These are phyloP conservation scores for Eurytemora carolleeae DNA, from an alignment of 1,140 invertebrate species.

Conservation along the genomic window DNA sequence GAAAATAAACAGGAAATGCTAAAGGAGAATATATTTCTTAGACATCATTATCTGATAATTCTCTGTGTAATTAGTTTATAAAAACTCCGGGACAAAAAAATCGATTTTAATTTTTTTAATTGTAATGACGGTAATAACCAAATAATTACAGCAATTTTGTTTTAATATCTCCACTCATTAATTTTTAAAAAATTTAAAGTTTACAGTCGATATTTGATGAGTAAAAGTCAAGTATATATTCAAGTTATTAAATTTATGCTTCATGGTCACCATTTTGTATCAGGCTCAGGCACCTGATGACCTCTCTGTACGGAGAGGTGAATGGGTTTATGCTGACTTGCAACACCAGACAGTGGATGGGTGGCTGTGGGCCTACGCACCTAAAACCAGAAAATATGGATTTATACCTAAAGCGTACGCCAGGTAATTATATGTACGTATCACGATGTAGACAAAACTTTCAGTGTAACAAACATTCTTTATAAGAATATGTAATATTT, in stretches of 20 bases:
- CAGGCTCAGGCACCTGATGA: slow-evolving; percentile 75
- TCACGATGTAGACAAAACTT: too few relatives aligned
- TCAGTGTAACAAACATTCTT: too few relatives aligned
- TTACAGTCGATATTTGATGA: slow-evolving; percentile 2
- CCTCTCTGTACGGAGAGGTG: slow-evolving; percentile 61
- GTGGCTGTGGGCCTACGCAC: slow-evolving; percentile 84
- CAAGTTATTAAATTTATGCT: slow-evolving; percentile 13
- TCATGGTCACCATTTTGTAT: slow-evolving; percentile 17
- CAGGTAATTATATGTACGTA: too few relatives aligned
- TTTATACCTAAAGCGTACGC: slow-evolving; percentile 88
- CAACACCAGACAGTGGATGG: slow-evolving; percentile 79
- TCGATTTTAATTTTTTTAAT: too few relatives aligned
- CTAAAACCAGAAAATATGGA: slow-evolving; percentile 73
- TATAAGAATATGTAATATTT: too few relatives aligned
- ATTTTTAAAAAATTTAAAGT: neutral
- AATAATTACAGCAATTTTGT: neutral
- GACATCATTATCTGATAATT: too few relatives aligned
- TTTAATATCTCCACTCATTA: neutral
- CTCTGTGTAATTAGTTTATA: too few relatives aligned
- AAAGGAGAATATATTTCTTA: too few relatives aligned
- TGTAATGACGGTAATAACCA: neutral
- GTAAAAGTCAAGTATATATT: neutral
- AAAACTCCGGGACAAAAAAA: too few relatives aligned
- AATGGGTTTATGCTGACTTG: slow-evolving; percentile 84
- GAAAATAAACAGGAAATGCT: too few relatives aligned